Conservation (phyloP, 2,888 invertebrate species). For the Ophion costatus region DNA sequence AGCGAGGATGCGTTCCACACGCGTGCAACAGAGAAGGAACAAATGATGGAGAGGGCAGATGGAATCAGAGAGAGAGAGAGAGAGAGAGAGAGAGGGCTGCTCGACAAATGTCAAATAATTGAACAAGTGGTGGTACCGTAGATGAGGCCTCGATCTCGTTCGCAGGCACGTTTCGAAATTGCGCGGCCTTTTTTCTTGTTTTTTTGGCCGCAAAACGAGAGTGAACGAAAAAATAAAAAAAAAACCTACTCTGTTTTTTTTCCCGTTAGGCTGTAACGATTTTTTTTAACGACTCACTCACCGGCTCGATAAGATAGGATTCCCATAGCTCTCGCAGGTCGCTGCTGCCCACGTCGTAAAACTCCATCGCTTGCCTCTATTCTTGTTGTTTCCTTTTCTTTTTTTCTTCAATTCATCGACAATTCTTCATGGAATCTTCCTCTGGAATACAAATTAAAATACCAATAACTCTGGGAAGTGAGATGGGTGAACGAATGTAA, state of each 20-base stretch:
- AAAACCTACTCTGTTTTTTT: neutral
- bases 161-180: constrained; percentile 39
- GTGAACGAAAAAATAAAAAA: neutral
- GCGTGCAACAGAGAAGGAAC: too few relatives aligned
- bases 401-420: constrained; percentile 17
- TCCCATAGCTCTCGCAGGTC: constrained; percentile 93
- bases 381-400: constrained; percentile 54
- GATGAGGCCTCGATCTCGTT: constrained; percentile 25
- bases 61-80: neutral
- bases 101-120: constrained; percentile 52
- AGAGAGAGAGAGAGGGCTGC: constrained; percentile 7
- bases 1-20: neutral
- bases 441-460: too few relatives aligned
- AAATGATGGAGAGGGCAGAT: constrained; percentile 29
- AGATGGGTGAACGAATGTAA: too few relatives aligned
- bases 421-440: too few relatives aligned
- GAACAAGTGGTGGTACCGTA: constrained; percentile 62
- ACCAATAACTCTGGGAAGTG: too few relatives aligned
- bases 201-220: neutral
- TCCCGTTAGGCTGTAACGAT: neutral
- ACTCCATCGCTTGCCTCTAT: constrained; percentile 81
- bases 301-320: constrained; percentile 91
- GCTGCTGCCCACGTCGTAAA: constrained; percentile 90
- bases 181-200: constrained; percentile 11
- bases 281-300: constrained; percentile 84